Conservation (phyloP, 2,113 vertebrate species). For the Nothocercus julius region DNA sequence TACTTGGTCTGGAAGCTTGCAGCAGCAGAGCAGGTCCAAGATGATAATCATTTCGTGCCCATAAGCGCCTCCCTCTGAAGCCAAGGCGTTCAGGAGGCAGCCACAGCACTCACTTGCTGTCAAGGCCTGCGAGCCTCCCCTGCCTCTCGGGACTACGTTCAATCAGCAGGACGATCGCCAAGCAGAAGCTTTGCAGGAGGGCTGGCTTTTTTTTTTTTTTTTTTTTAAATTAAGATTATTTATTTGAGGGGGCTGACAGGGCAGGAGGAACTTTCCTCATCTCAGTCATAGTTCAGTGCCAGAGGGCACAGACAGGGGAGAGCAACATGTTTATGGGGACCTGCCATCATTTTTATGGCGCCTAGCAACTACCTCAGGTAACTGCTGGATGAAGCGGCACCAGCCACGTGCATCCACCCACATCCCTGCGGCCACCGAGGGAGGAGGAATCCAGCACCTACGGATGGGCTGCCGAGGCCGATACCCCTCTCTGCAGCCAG, state of each 20-base stretch:
- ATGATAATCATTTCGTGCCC: slow-evolving; percentile 38
- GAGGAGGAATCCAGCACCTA: background rate
- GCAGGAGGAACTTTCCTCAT: slow-evolving; percentile 23
- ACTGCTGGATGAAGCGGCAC: background rate
- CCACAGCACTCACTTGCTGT: background rate
- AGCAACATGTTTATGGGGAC: slow-evolving; percentile 16
- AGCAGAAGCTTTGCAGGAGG: background rate
- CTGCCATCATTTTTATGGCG: slow-evolving; percentile 36
- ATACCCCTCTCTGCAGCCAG: background rate
- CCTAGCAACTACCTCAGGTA: background rate
- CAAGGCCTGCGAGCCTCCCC: slow-evolving; percentile 8
- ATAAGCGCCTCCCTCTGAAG: slow-evolving; percentile 32
- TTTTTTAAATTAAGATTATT: slow-evolving; percentile 32
- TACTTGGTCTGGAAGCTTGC: slow-evolving; percentile 5
- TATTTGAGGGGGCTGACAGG: slow-evolving; percentile 30
- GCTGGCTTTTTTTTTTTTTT: background rate
- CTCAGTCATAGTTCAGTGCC: slow-evolving; percentile 42
- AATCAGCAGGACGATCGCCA: background rate
- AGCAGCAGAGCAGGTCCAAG: slow-evolving; percentile 31
- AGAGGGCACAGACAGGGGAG: background rate
- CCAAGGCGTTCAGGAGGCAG: slow-evolving; percentile 35
- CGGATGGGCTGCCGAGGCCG: background rate
- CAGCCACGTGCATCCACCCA: background rate
- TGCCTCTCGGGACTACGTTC: slow-evolving; percentile 15
- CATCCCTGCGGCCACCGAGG: background rate